phyloP scores from a whole-genome alignment of 2,113 vertebrate genomes.

The Oryzias celebensis region DNA sequence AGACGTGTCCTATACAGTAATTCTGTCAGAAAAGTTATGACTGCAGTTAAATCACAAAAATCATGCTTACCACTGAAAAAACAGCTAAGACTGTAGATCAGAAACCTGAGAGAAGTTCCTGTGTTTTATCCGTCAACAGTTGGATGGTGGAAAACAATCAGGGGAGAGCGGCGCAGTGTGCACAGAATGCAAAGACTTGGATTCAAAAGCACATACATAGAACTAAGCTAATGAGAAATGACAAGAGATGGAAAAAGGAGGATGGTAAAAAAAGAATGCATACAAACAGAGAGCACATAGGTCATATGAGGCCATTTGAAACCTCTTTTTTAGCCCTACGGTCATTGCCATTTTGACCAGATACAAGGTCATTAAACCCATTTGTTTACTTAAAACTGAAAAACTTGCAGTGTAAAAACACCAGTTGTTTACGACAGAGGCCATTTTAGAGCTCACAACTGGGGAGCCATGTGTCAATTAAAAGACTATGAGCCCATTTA shows the following conservation, averaged over 20 bases:
- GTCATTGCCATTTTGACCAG: no score
- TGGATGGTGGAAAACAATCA: constrained; percentile 48
- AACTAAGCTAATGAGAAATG: constrained; percentile 24
- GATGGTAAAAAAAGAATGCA: not conserved
- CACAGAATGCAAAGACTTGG: constrained; percentile 40
- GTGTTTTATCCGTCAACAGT: constrained; percentile 47
- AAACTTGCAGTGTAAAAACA: no score
- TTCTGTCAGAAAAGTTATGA: not conserved
- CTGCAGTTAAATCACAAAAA: constrained; percentile 27
- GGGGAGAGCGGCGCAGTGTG: constrained; percentile 36
- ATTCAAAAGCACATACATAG: constrained; percentile 58
- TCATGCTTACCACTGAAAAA: constrained; percentile 40
- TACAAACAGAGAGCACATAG: not conserved
- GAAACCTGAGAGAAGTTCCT: constrained; percentile 14
- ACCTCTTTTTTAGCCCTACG: no score
- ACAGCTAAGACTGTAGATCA: constrained; percentile 21
- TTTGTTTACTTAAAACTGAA: no score
- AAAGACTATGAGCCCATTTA: no score
- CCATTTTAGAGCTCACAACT: no score
- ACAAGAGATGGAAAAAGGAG: constrained; percentile 18
- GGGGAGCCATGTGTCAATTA: no score
- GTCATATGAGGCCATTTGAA: no score
- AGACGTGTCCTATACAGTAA: not conserved
- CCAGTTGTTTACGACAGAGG: no score
- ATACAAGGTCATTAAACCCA: no score